Base-by-base conservation (phyloP, 2,797 vertebrate species). In the Sphaeramia orbicularis region DNA sequence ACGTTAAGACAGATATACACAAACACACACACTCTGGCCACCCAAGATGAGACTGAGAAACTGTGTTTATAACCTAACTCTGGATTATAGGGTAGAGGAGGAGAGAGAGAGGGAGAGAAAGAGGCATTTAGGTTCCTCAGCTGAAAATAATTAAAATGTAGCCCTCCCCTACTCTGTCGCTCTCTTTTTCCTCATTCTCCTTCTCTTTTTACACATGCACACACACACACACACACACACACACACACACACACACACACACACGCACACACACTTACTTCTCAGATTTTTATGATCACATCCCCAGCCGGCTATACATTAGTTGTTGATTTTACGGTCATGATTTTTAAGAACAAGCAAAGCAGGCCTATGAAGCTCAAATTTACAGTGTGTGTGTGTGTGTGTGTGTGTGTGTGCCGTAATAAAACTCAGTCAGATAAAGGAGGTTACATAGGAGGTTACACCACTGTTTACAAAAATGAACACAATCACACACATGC, bases 31-130 rank as follows among this genome's bases (percentile, higher is more conserved):
- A 48, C 49, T 53, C 21, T 72, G 94, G 81, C 94, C 94, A 94
- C 94, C 94, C 93, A 94, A 86, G 86, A 89, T 63, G 83, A 76
- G 54, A 16, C 52, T 42, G 51, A 15, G 54, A 61, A 92, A 89
- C 86, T 82, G 86, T 91, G 92, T 91, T 91, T 92, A 86, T 88
- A 90, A 90, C 86, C 83, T 85, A 90, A 85, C 72, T 89, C 83
- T 86, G 88, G 93, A 94, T 94, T 94, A 94, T 74, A 93, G 91
- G 88, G 87, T 87, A 84, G 76, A 68, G 21, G 24, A 24, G 21
- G 55, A 43, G 64, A 48, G 70, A 48, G 63, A 47, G 54, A 49
- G 48, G 45, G 60, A 21, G 53, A 50, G 69, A 72, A 65, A 61
- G 54, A 47, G 38, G 65, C 53, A 70, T 70, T 85, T 84, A 71